Evolutionary conservation across 2,888 invertebrate species (phyloP), one percentile per base, ranked within the genome.

Genomic region (Sclerodermus sp.): DNA sequence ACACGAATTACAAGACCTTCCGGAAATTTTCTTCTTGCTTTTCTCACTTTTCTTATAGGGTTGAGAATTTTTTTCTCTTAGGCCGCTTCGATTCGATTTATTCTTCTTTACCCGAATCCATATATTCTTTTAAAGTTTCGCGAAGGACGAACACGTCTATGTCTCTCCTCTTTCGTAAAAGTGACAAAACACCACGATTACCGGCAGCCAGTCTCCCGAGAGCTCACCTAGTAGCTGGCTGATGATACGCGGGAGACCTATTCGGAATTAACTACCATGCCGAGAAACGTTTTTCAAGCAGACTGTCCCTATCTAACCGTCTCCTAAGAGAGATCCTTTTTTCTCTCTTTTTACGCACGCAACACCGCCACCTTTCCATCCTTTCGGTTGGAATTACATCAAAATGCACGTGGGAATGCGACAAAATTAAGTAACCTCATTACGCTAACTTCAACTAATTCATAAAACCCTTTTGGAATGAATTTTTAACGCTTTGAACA

Each of bases 131-230:
- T 42, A 60, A 57, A 48, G 46, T 50, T 52, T 43, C 41, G 14
- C 50, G 47, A 42, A 45, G 49, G 57, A 54, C 47, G 51, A 57
- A 49, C 53, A 47, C 45, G 42, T 50, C 42, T 32, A 34, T n/a
- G n/a, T 46, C 39, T 23, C 32, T 50, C 48, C 45, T 47, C 43
- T 46, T 13, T 51, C 39, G 55, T 48, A 68, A 70, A 67, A 66
- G 66, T 73, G 72, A 73, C 73, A 71, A 71, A 72, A 70, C 59
- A 66, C 57, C 57, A 51, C 73, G 70, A 73, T 72, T 72, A 73
- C 64, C 58, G 52, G 44, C 53, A 69, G 65, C 57, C 61, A 56
- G 60, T 57, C 67, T 61, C 70, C 45, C 48, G 64, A 58, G 67
- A 56, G 55, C 47, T 54, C 49, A 10, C 43, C 10, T 15, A 39